phyloP scores from a whole-genome alignment of 2,797 vertebrate species.

The Parauchenoglanis punctatus region DNA sequence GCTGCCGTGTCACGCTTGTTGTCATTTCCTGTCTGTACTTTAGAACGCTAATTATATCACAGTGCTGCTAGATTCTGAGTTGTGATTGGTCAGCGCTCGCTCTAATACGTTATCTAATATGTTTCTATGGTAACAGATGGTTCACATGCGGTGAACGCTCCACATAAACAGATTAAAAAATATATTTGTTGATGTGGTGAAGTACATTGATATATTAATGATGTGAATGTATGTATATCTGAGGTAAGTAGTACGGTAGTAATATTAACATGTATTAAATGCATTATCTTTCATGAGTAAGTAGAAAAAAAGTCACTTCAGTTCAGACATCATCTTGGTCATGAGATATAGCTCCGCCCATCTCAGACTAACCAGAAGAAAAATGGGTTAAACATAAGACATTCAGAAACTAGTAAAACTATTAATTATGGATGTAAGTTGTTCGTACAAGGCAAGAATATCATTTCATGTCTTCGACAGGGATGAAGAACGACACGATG shows the following conservation, averaged over 20 bases:
- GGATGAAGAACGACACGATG: constrained; percentile 21
- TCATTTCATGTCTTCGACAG: constrained; percentile 32
- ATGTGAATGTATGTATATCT: neutral
- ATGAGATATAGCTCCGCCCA: neutral
- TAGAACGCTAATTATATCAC: neutral
- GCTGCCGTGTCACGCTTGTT: constrained; percentile 56
- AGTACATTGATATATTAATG: too few species aligned
- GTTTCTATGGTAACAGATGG: neutral
- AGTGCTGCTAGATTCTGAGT: neutral
- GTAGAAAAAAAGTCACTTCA: neutral
- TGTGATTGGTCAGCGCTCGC: constrained; percentile 6
- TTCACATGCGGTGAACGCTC: too few species aligned
- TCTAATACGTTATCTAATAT: neutral
- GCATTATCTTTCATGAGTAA: neutral
- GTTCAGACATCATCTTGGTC: neutral
- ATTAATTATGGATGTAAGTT: neutral
- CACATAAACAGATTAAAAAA: neutral
- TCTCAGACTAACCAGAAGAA: neutral
- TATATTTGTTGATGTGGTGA: too few species aligned
- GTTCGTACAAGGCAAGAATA: neutral
- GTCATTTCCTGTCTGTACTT: constrained; percentile 52
- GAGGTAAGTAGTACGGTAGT: too few species aligned
- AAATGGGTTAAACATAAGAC: neutral
- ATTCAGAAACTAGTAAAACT: neutral
- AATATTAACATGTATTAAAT: too few species aligned